Base-by-base conservation (phyloP, 2,888 invertebrate genomes). In the Phengaris alcon region DNA sequence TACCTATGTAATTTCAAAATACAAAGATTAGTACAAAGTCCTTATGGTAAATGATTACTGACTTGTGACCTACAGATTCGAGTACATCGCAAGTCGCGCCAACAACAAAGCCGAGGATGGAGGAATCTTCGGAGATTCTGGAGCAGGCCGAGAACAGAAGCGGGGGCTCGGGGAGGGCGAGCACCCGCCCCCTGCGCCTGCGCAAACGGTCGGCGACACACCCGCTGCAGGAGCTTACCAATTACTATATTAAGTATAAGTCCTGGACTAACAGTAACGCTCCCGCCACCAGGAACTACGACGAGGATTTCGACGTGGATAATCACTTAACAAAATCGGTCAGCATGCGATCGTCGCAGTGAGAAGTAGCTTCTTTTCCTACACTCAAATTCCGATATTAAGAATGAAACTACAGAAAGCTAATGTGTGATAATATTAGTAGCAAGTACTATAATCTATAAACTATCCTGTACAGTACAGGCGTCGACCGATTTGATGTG, bases 231-330 rank as follows among this genome's bases (percentile, higher is more conserved):
- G 82, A 86, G 74, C 77, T 90, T 9, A 79, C 88, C 0, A 86
- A 87, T 74, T 90, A 89, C 77, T 90, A 88, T 78, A 79, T 84
- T 0, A 93, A 93, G 81, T 84, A 89, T 75, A 90, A 91, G 80
- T 79, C 85, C 0, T 92, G 90, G 91, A 82, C 81, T 7, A 82
- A 82, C 13, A 83, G 86, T 0, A 80, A 80, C 13, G 68, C 70
- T 76, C 22, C 59, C 59, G 52, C n/a, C 64, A 15, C 12, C 77
- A 6, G 8, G n/a, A 10, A 8, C 54, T 13, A 13, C 7, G 13
- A 15, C 46, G 59, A 75, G 4, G 76, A 78, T 0, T 85, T 80
- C 35, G 84, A 87, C 9, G 83, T 87, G 0, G 79, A 81, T 48
- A 90, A 90, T 75, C 22, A 83, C 64, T 76, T 87, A 59, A 75